Evolutionary conservation across 1,140 invertebrate genomes (phyloP).

Genomic region (Aphidius ervi): DNA sequence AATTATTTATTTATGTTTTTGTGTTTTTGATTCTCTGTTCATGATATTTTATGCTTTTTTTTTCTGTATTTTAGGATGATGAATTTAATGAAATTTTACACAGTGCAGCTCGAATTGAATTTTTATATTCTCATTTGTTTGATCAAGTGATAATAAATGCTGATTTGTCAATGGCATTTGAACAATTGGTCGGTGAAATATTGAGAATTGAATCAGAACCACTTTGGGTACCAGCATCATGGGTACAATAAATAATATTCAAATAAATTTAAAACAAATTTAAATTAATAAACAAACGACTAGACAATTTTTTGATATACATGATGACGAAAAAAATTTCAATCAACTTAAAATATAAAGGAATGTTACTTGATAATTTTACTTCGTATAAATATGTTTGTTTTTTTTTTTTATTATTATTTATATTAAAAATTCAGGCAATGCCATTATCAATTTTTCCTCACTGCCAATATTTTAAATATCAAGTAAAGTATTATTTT

Average conservation of each 20-base stretch:
- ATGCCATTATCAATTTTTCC: neutral
- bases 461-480: constrained; percentile 3
- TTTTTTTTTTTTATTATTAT: neutral
- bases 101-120: constrained; percentile 85
- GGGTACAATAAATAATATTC: constrained; percentile 71
- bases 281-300: neutral
- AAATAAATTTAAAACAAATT: constrained; percentile 1
- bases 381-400: neutral
- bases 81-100: constrained; percentile 89
- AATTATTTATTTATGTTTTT: constrained; percentile 33
- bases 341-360: neutral
- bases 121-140: constrained; percentile 91
- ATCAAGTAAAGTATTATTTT: neutral
- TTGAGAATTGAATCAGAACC: constrained; percentile 88
- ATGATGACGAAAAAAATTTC: no score
- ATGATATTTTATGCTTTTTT: neutral
- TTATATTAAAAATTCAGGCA: no score
- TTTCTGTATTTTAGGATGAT: constrained; percentile 70
- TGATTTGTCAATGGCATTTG: constrained; percentile 81
- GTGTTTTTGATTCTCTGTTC: neutral
- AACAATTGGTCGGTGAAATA: constrained; percentile 77
- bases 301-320: constrained; percentile 1
- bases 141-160: constrained; percentile 91
- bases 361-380: neutral
- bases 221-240: constrained; percentile 92